Conservation (phyloP, 1,140 invertebrate species). For the Campodea augens region DNA sequence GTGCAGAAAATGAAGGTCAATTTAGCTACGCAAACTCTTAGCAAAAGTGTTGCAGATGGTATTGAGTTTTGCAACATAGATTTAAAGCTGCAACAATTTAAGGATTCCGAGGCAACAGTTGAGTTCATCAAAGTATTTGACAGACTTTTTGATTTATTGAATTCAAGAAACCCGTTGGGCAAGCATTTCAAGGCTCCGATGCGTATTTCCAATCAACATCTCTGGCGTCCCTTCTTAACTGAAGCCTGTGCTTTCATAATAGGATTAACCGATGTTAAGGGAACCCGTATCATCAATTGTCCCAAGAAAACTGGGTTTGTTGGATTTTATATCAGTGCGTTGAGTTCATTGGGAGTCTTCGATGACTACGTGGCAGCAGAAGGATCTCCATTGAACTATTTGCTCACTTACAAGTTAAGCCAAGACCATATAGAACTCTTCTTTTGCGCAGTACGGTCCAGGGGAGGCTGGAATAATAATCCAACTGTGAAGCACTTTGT, state of each 20-base stretch:
- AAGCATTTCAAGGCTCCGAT: slow-evolving; percentile 17
- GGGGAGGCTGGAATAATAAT: slow-evolving; percentile 22
- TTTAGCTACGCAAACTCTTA: slow-evolving; percentile 16
- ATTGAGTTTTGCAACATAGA: slow-evolving; percentile 15
- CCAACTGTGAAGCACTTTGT: slow-evolving; percentile 19
- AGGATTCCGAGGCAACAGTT: slow-evolving; percentile 13
- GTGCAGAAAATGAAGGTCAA: slow-evolving; percentile 17
- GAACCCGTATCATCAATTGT: no score
- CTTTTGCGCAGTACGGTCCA: slow-evolving; percentile 17
- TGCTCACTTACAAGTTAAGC: slow-evolving; percentile 21
- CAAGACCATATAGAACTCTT: slow-evolving; percentile 24
- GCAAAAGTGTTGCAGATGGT: slow-evolving; percentile 16
- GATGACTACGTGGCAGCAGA: background rate
- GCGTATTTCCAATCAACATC: slow-evolving; percentile 10
- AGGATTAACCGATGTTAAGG: no score
- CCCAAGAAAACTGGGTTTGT: background rate
- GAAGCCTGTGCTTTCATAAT: no score
- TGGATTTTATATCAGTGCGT: background rate
- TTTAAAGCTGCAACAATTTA: slow-evolving; percentile 12
- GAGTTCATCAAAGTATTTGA: slow-evolving; percentile 17
- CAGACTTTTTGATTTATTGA: slow-evolving; percentile 18
- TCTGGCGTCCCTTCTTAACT: no score
- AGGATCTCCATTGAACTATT: slow-evolving; percentile 10
- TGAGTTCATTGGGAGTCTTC: background rate
- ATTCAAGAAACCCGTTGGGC: slow-evolving; percentile 13